Evolutionary conservation across 2,888 invertebrate genomes (phyloP), one percentile per base, ranked within the genome.

Genomic region (Morpho helenor): DNA sequence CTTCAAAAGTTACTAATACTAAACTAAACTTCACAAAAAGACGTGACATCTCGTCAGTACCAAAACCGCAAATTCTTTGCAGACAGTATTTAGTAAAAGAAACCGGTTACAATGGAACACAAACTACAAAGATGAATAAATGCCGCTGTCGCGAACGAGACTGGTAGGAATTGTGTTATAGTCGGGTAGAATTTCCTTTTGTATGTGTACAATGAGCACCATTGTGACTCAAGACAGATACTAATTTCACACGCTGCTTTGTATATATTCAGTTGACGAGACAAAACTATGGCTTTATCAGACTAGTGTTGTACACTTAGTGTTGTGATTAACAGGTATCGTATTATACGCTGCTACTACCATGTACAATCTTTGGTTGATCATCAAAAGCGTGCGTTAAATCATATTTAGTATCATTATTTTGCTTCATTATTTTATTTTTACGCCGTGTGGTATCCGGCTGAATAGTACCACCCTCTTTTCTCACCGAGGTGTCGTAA

Each of bases 211-310:
- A 84, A 82, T 77, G 73, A 69, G 61, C 47, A 64, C 70, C 64
- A 76, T 82, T 84, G 81, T 84, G 76, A 73, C 66, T 70, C 63
- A 58, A 70, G 83, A 84, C 82, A 80, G 82, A 75, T 81, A 83
- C 81, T 82, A 82, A 83, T 84, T 82, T 74, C 77, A 71, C 77
- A 79, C 74, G 76, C 69, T 72, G 70, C 70, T 72, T 75, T 75
- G 74, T 72, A 73, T 56, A 63, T 53, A 46, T 60, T 60, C 72
- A 68, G 66, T 68, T 70, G 64, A 69, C 71, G 71, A 73, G 75
- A 75, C 73, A 65, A 69, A 68, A 61, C 42, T 42, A 48, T 41
- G 23, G 48, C 45, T 46, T 39, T 46, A 53, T 10, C 40, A 40
- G 7, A 46, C 45, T 46, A 44, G 40, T 8, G 46, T 9, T 8